Evolutionary conservation across 2,113 vertebrate genomes (phyloP), one percentile per base, ranked within the genome.

Genomic region (Emberiza fucata): DNA sequence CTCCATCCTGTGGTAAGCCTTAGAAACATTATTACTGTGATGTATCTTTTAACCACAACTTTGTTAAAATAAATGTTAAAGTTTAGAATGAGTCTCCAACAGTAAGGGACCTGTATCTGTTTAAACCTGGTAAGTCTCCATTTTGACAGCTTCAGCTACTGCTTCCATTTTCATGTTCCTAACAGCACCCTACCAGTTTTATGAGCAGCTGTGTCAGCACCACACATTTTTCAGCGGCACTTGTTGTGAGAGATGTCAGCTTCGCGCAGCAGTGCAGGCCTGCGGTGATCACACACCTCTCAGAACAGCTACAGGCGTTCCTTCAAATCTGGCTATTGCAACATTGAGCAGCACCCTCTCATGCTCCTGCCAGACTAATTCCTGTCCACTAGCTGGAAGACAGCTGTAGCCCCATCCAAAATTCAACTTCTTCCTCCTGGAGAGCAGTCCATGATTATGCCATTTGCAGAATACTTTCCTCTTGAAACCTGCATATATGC

Each of bases 381-480:
- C 44, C 42, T 92, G 22, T 37, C 47, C 14, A 21, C 6, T 66
- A 28, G 14, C 14, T 78, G 61, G 35, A 88, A 87, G 14, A 84
- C 7, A 54, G 6, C 14, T 56, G 35, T 23, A 84, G n/a, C 12
- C 9, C 10, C 6, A 25, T 66, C 45, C 13, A 70, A 89, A 89
- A 78, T 64, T 45, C 60, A 64, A 1, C 9, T 82, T 5, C 40
- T 59, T 88, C 7, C 24, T 64, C 19, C 27, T 2, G 1, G 8
- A 59, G 20, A 77, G 23, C 20, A 33, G 12, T 0, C 0, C 24
- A 28, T 0, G 0, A 39, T 39, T 60, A 28, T 15, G 20, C 39
- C 16, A 54, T 65, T 42, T 51, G 29, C 9, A 33, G n/a, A 57
- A 59, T 37, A 50, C 4, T 76, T 90, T 85, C 8, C 56, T 57